Evolutionary conservation across 2,888 invertebrate genomes (phyloP).

Genomic region (Xylophagus ater): DNA sequence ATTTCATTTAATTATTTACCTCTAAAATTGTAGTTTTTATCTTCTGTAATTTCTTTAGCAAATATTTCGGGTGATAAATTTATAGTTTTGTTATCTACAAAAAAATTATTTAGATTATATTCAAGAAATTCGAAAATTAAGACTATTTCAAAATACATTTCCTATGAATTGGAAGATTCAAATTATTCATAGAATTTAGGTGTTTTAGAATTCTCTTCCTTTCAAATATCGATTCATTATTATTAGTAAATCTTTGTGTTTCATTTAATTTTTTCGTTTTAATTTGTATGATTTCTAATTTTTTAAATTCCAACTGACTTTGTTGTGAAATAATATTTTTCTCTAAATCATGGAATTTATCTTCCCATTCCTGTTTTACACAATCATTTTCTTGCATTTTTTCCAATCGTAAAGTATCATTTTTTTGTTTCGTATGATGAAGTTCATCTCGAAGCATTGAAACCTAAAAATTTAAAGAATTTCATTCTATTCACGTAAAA

Average conservation of each 20-base stretch:
- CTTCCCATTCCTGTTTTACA: slow-evolving; percentile 15
- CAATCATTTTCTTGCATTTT: slow-evolving; percentile 14
- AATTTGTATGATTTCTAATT: slow-evolving; percentile 13
- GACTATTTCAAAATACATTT: too few relatives aligned
- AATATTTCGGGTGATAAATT: slow-evolving; percentile 8
- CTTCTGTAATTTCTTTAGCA: neutral
- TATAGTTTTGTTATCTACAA: too few relatives aligned
- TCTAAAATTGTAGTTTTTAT: slow-evolving; percentile 7
- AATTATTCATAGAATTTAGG: too few relatives aligned
- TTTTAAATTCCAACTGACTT: slow-evolving; percentile 17
- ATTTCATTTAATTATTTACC: slow-evolving; percentile 2
- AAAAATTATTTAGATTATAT: too few relatives aligned
- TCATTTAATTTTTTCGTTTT: slow-evolving; percentile 15
- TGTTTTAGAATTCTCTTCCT: too few relatives aligned
- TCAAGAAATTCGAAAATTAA: too few relatives aligned
- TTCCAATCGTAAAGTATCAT: slow-evolving; percentile 15
- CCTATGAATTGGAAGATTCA: too few relatives aligned
- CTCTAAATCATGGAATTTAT: slow-evolving; percentile 17
- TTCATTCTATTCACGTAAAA: neutral
- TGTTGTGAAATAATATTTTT: slow-evolving; percentile 14
- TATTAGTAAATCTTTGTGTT: slow-evolving; percentile 7
- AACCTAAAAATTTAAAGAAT: slow-evolving; percentile 6
- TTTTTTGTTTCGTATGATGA: slow-evolving; percentile 12
- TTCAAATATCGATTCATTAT: too few relatives aligned
- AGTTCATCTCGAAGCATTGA: slow-evolving; percentile 16